Evolutionary conservation across 1,140 invertebrate species (phyloP).

Genomic region (Brachionus koreanus): DNA sequence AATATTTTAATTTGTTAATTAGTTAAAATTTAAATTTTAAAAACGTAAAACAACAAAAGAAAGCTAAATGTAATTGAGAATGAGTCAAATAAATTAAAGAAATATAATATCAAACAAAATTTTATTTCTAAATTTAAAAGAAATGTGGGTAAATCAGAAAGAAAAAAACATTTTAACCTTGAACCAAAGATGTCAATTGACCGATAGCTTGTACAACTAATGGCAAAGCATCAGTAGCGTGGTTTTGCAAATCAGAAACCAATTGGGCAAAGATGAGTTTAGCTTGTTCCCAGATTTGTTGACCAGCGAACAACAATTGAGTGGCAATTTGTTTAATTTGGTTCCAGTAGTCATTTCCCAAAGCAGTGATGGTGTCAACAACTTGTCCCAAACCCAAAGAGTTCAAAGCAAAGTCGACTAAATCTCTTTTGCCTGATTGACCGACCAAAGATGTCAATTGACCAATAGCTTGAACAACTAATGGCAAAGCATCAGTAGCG

Average conservation of each 20-base stretch:
- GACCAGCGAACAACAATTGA: constrained; percentile 31
- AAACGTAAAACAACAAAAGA: too few relatives aligned
- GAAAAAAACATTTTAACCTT: neutral
- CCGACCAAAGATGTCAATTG: neutral
- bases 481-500: neutral
- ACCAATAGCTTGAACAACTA: constrained; percentile 17
- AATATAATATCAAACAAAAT: too few relatives aligned
- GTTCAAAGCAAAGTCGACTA: neutral
- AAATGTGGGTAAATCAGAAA: too few relatives aligned
- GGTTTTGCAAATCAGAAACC: constrained; percentile 9
- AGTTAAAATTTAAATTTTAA: too few relatives aligned
- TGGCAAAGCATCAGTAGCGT: constrained; percentile 6
- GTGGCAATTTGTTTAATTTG: constrained; percentile 8
- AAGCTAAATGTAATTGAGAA: too few relatives aligned
- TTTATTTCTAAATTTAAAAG: too few relatives aligned
- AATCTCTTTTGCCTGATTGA: neutral
- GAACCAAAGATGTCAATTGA: neutral
- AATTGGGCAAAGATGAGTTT: neutral
- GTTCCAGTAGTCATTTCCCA: neutral
- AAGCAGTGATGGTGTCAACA: neutral
- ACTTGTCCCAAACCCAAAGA: constrained; percentile 21
- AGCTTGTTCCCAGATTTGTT: constrained; percentile 22
- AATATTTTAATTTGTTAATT: too few relatives aligned
- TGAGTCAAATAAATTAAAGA: too few relatives aligned
- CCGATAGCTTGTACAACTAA: constrained; percentile 9